Conservation (phyloP, 2,797 vertebrate genomes). For the Ambastaia sidthimunki region DNA sequence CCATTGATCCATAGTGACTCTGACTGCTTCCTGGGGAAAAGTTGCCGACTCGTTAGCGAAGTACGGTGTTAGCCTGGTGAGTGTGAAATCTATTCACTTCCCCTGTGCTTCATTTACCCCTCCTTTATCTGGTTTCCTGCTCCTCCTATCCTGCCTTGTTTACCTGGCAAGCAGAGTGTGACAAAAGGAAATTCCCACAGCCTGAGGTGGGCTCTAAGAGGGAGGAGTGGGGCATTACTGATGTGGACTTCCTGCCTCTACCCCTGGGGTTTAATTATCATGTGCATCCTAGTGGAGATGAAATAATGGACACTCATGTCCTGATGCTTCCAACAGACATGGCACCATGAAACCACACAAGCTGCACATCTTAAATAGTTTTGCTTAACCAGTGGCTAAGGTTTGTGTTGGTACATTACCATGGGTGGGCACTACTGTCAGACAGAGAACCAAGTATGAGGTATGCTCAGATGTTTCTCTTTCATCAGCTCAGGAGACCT, state of each 20-base stretch:
- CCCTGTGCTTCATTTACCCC: slow-evolving; percentile 80
- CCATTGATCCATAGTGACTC: slow-evolving; percentile 58
- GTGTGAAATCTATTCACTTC: slow-evolving; percentile 85
- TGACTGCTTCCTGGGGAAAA: slow-evolving; percentile 68
- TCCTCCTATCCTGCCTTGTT: slow-evolving; percentile 84
- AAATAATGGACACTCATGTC: slow-evolving; percentile 82
- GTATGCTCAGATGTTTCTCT: neutral
- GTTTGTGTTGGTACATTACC: no score
- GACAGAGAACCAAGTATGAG: neutral
- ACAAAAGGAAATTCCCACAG: slow-evolving; percentile 91
- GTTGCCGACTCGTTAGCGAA: slow-evolving; percentile 74
- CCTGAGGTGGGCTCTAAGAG: slow-evolving; percentile 72
- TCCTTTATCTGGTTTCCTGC: slow-evolving; percentile 70
- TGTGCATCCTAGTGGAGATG: slow-evolving; percentile 87
- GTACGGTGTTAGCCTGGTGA: slow-evolving; percentile 71
- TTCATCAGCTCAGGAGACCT: neutral
- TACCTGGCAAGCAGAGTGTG: slow-evolving; percentile 91
- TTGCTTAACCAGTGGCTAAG: neutral
- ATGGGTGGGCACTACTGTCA: neutral
- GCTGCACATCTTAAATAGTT: neutral
- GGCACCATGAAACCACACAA: slow-evolving; percentile 9
- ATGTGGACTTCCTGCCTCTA: slow-evolving; percentile 82
- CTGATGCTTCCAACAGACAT: slow-evolving; percentile 71
- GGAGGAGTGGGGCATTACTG: slow-evolving; percentile 74
- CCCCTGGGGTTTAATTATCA: slow-evolving; percentile 89